Percentiles rank a stretch among this genome's conserved stretches.
Evolutionary conservation across 2,797 vertebrate genomes (phyloP).

Genomic region (Macroramphosus scolopax): DNA sequence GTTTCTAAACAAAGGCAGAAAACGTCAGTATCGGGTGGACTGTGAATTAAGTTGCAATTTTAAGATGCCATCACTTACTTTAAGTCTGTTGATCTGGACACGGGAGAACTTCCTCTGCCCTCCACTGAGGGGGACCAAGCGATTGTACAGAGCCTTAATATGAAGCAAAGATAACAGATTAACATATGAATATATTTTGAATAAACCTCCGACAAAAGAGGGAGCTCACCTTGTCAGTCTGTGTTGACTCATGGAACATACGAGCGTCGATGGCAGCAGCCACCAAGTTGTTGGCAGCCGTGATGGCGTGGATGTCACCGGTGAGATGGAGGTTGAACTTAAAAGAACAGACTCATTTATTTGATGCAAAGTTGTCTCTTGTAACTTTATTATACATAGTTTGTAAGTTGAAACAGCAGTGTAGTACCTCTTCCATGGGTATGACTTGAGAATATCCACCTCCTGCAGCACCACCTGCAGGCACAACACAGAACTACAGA

Average conservation of each 20-base stretch:
- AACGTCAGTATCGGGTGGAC: not conserved
- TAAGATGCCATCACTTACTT: conserved; percentile 63
- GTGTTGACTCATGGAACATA: conserved; percentile 94
- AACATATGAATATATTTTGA: not conserved
- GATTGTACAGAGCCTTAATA: conserved; percentile 89
- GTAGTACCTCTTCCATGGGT: conserved; percentile 97
- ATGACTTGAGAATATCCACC: conserved; percentile 98
- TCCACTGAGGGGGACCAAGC: conserved; percentile 86
- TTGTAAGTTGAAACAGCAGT: not conserved
- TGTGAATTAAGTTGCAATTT: not conserved
- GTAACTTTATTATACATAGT: too few relatives aligned
- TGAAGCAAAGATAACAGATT: not conserved
- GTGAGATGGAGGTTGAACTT: conserved; percentile 99
- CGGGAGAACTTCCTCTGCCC: conserved; percentile 88
- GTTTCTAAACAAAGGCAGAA: conserved; percentile 76
- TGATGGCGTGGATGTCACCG: conserved; percentile 98
- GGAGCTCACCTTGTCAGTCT: conserved; percentile 87
- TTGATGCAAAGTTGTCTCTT: not conserved
- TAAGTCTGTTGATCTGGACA: conserved; percentile 91
- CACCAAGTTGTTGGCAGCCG: conserved; percentile 95
- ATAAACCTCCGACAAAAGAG: not conserved
- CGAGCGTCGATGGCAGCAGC: conserved; percentile 93
- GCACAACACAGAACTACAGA: conserved; percentile 23
- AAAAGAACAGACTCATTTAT: conserved; percentile 14
- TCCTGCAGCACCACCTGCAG: conserved; percentile 94